Percentiles rank a stretch among this genome's conserved stretches.
phyloP scores from a whole-genome alignment of 1,140 invertebrate genomes.

The Micrasema minimum region DNA sequence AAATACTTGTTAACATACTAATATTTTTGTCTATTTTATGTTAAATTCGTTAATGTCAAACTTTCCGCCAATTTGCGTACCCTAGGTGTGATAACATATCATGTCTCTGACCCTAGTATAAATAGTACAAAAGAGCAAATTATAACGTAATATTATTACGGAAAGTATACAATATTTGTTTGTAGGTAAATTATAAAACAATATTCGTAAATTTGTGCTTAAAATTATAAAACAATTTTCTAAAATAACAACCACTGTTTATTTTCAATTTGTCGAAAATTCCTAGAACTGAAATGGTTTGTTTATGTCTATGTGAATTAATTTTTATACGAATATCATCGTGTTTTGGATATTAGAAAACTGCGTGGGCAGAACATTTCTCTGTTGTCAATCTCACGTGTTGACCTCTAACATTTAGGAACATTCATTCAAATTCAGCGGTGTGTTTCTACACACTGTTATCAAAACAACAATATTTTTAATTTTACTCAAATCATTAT shows the following conservation, averaged over 20 bases:
- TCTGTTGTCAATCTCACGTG: constrained; percentile 30
- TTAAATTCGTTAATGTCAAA: too few species aligned
- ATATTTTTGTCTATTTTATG: too few species aligned
- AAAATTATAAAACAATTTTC: constrained; percentile 29
- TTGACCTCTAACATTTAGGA: constrained; percentile 32
- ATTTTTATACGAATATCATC: not conserved
- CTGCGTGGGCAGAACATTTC: constrained; percentile 4
- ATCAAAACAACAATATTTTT: too few species aligned
- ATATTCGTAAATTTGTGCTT: not conserved
- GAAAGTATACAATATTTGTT: too few species aligned
- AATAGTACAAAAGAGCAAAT: too few species aligned
- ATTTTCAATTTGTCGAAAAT: not conserved
- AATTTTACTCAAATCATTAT: too few species aligned
- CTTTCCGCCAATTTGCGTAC: too few species aligned
- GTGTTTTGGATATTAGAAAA: constrained; percentile 3
- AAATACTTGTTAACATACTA: too few species aligned
- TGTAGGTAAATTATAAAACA: constrained; percentile 25
- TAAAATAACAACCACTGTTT: not conserved
- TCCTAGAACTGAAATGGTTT: not conserved
- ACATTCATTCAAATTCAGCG: constrained; percentile 13
- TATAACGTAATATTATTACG: too few species aligned
- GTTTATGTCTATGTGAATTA: not conserved
- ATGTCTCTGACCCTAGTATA: too few species aligned
- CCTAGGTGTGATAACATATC: too few species aligned
- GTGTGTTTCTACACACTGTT: too few species aligned